Evolutionary conservation across 2,113 vertebrate genomes (phyloP), one percentile per base, ranked within the genome.

Genomic region (Nibea albiflora): DNA sequence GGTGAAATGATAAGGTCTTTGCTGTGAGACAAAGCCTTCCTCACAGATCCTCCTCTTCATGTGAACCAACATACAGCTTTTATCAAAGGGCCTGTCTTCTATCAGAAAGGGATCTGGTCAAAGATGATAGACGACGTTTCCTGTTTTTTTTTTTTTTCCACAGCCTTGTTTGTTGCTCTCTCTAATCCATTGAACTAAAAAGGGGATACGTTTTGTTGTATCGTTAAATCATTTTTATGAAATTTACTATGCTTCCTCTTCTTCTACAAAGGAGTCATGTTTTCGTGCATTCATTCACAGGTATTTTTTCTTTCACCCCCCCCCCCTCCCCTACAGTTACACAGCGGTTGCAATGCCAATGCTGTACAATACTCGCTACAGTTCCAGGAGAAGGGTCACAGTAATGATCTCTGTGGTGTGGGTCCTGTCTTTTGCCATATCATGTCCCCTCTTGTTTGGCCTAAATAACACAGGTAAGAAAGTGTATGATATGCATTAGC

Each of bases 281-380:
- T 70, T 56, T 31, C 5, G n/a, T 70, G 22, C 12, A 20, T 58
- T 31, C 15, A 70, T 73, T 28, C 20, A 10, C 11, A 1, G 0
- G 17, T 76, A n/a, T 76, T 56, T 66, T 73, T 66, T 74, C n/a
- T 63, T n/a, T n/a, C n/a, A n/a, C n/a, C n/a, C n/a, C n/a, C n/a
- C n/a, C 72, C 10, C 6, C 46, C 24, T 26, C 50, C 42, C 47
- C 57, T 47, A 20, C 95, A 99, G 98, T 91, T 99, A 99, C 92
- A 99, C 98, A 6, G 98, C 98, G 0, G 98, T 99, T 81, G 98
- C 98, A 9, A 98, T 99, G 98, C 98, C 98, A 1, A 99, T 99
- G 98, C 94, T 99, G 60, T 99, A 99, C 76, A 99, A 99, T 69
- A 99, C 98, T 0, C 97, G 97, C 80, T 99, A 99, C 94, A 99